These are phyloP conservation scores for Macrobrachium nipponense DNA, from an alignment of 1,140 invertebrate genomes.

Conservation along the genomic window DNA sequence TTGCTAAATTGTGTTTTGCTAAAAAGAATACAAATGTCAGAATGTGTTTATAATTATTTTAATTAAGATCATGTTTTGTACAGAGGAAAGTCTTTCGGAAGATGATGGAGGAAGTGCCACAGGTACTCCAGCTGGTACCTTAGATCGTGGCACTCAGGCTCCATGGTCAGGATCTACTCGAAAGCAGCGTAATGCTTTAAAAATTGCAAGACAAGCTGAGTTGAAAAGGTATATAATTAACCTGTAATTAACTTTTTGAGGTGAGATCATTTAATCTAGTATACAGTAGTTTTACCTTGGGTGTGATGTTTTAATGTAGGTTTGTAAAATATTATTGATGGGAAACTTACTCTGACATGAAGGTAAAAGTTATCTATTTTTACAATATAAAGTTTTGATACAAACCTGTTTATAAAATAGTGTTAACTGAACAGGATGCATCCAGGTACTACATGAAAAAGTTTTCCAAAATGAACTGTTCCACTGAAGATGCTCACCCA, in stretches of 20 bases:
- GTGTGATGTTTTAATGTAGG: no score
- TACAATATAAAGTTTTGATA: no score
- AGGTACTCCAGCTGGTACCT: slow-evolving; percentile 41
- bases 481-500: no score
- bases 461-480: no score
- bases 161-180: slow-evolving; percentile 51
- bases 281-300: no score
- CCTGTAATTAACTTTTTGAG: slow-evolving; percentile 6
- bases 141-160: slow-evolving; percentile 43
- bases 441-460: no score
- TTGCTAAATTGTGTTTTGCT: no score
- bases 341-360: no score
- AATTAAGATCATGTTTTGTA: background rate
- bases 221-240: slow-evolving; percentile 76
- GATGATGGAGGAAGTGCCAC: slow-evolving; percentile 64
- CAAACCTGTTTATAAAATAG: no score
- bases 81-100: slow-evolving; percentile 67
- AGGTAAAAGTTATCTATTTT: no score
- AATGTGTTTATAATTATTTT: background rate
- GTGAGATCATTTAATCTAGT: background rate
- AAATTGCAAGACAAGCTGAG: slow-evolving; percentile 79
- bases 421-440: no score
- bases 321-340: no score
- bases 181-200: slow-evolving; percentile 63
- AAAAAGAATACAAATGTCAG: background rate